A percentile compares a stretch with the other conserved stretches of the same genome.
phyloP scores from a whole-genome alignment of 64 coral and sea anemone genomes.

The Montipora sp. region DNA sequence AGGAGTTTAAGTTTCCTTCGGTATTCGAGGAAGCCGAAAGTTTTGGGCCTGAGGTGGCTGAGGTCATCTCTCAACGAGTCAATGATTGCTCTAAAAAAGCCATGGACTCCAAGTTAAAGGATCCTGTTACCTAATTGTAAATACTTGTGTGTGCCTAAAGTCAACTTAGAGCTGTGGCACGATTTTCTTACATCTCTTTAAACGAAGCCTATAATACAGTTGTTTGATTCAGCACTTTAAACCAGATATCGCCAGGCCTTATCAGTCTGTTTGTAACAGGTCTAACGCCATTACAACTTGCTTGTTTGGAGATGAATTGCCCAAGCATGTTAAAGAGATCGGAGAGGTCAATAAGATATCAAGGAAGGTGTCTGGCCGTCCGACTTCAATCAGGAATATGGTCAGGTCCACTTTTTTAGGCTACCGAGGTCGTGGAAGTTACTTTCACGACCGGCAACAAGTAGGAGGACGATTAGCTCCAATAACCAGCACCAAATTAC shows the following conservation, averaged over 20 bases:
- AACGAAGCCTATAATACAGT: too few species aligned
- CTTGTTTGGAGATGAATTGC: not conserved
- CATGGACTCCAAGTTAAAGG: conserved; percentile 45
- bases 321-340: conserved; percentile 81
- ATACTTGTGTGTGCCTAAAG: conserved; percentile 59
- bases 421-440: conserved; percentile 29
- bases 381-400: not conserved
- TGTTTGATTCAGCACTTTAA: too few species aligned
- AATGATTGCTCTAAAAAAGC: conserved; percentile 13
- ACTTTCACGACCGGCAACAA: not conserved
- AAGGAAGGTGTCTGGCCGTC: conserved; percentile 6
- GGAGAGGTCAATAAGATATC: conserved; percentile 85
- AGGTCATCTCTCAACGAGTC: not conserved
- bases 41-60: not conserved
- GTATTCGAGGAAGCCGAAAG: not conserved
- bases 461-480: not conserved
- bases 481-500: not conserved
- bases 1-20: not conserved
- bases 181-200: conserved; percentile 34
- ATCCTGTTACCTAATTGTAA: conserved; percentile 52
- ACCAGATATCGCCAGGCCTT: too few species aligned
- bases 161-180: conserved; percentile 64
- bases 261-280: too few species aligned
- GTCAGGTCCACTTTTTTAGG: conserved; percentile 61
- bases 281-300: too few species aligned